Evolutionary conservation across 2,888 invertebrate genomes (phyloP).

Genomic region (Agonopterix arenella): DNA sequence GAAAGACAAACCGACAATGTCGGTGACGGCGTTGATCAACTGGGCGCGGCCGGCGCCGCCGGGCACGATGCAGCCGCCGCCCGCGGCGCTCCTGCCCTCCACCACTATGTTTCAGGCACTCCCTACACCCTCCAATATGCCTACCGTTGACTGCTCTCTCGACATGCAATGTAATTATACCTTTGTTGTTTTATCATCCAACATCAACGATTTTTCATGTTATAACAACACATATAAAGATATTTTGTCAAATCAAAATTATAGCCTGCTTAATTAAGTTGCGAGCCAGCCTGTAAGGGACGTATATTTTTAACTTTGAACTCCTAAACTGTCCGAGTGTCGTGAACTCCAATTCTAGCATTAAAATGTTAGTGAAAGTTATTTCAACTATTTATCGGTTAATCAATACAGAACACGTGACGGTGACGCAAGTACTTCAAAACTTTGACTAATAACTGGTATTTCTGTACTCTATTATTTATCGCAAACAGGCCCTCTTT

Average conservation of each 20-base stretch:
- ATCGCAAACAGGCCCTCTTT: background rate
- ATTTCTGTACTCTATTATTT: slow-evolving; percentile 2
- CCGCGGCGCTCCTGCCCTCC: slow-evolving; percentile 33
- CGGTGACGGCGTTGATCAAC: slow-evolving; percentile 88
- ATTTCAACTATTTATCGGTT: too few species aligned
- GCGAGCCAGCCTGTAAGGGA: too few species aligned
- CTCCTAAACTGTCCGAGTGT: too few species aligned
- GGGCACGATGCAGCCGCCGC: slow-evolving; percentile 45
- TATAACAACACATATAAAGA: too few species aligned
- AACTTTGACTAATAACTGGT: slow-evolving; percentile 3
- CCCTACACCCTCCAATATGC: slow-evolving; percentile 43
- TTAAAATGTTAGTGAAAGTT: too few species aligned
- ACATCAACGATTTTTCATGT: too few species aligned
- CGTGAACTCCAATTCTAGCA: too few species aligned
- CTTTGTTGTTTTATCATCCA: background rate
- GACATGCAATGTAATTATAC: slow-evolving; percentile 69
- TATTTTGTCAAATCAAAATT: too few species aligned
- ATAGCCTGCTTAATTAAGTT: too few species aligned
- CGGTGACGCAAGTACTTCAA: slow-evolving; percentile 6
- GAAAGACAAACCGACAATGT: slow-evolving; percentile 92
- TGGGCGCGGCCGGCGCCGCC: slow-evolving; percentile 77
- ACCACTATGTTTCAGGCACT: slow-evolving; percentile 43
- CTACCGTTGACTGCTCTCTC: slow-evolving; percentile 60
- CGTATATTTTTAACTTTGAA: too few species aligned
- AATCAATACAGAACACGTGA: slow-evolving; percentile 9